Evolutionary conservation across 2,113 vertebrate genomes (phyloP).

Genomic region (Eptesicus fuscus): DNA sequence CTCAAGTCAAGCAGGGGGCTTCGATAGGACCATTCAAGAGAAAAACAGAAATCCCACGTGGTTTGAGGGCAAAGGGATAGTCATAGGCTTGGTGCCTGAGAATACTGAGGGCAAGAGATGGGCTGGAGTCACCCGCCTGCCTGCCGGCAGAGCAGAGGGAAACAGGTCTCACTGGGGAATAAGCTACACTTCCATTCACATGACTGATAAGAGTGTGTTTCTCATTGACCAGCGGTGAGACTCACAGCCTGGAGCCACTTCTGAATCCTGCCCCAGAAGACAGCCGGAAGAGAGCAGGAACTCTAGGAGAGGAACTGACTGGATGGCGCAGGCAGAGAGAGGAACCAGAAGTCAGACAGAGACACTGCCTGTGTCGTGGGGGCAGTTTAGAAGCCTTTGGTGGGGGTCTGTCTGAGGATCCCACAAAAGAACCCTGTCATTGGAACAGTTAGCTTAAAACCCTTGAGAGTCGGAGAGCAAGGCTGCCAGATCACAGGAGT

Average conservation of each 20-base stretch:
- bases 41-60: not conserved
- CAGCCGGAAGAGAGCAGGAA: not conserved
- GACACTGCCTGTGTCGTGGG: not conserved
- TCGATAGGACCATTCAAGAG: not conserved
- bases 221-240: not conserved
- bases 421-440: not conserved
- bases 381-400: not conserved
- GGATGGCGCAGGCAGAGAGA: not conserved
- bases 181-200: not conserved
- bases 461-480: not conserved
- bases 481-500: not conserved
- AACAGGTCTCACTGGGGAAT: not conserved
- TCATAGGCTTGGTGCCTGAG: not conserved
- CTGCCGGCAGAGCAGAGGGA: not conserved
- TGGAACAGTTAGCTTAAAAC: not conserved
- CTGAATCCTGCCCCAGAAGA: not conserved
- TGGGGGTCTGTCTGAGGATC: not conserved
- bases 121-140: not conserved
- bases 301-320: not conserved
- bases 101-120: not conserved
- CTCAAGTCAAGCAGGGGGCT: not conserved
- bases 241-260: not conserved
- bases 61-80: not conserved
- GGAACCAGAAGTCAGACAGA: not conserved
- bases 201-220: not conserved